Percentiles rank a stretch among this genome's conserved stretches.
Conservation (phyloP, 2,888 invertebrate genomes). For the Agrilus biguttatus region DNA sequence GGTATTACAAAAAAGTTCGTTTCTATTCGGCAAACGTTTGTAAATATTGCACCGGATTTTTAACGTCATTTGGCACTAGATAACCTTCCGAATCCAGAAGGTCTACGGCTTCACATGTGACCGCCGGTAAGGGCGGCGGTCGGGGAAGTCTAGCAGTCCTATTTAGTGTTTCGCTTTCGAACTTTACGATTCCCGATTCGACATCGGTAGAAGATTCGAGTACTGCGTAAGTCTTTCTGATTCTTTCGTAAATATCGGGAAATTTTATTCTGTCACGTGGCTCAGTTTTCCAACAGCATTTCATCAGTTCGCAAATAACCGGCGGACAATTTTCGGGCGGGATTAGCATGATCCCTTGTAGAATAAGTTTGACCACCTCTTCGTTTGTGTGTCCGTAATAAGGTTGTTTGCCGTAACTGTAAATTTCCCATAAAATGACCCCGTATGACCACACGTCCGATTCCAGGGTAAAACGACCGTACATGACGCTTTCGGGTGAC, state of each 20-base stretch:
- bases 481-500: constrained; percentile 84
- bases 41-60: constrained; percentile 27
- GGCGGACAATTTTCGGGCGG: constrained; percentile 67
- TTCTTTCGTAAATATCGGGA: constrained; percentile 49
- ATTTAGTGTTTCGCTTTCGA: constrained; percentile 13
- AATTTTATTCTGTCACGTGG: constrained; percentile 64
- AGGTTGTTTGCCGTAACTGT: constrained; percentile 82
- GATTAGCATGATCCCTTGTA: constrained; percentile 64
- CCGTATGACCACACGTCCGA: constrained; percentile 92
- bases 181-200: constrained; percentile 7
- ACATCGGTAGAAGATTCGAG: background rate
- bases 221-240: constrained; percentile 32
- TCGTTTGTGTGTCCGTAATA: constrained; percentile 85
- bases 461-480: constrained; percentile 78
- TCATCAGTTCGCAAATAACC: constrained; percentile 60
- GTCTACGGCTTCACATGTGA: constrained; percentile 30
- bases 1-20: background rate
- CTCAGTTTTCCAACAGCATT: constrained; percentile 67
- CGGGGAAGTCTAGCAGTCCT: constrained; percentile 29
- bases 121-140: constrained; percentile 28
- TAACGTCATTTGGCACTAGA: constrained; percentile 39
- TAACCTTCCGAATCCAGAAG: constrained; percentile 53
- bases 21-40: constrained; percentile 25
- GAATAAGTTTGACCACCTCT: constrained; percentile 66
- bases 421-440: constrained; percentile 88